These are phyloP conservation scores for Drosophila testacea DNA, from an alignment of 2,888 invertebrate species.

Conservation along the genomic window DNA sequence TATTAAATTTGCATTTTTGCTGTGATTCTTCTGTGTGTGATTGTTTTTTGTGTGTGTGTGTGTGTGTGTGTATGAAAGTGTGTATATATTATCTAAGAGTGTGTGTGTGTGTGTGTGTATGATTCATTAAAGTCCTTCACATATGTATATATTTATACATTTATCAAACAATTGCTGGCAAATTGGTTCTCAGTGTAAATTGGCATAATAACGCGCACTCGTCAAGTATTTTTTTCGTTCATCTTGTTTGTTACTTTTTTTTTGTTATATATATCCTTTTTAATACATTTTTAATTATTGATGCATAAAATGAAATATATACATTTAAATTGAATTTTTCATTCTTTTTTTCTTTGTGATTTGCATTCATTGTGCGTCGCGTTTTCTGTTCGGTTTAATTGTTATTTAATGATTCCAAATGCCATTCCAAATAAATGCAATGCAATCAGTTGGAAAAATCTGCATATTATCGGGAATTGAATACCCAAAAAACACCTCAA, in stretches of 20 bases:
- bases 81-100: conserved; percentile 9
- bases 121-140: conserved; percentile 23
- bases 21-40: not conserved
- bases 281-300: conserved; percentile 10
- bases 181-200: conserved; percentile 51
- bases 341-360: not conserved
- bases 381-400: conserved; percentile 11
- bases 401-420: conserved; percentile 19
- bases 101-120: conserved; percentile 20
- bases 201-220: conserved; percentile 50
- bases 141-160: conserved; percentile 17
- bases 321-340: conserved; percentile 6
- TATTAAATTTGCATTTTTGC: conserved; percentile 14
- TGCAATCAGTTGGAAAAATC: conserved; percentile 14
- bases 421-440: conserved; percentile 18
- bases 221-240: conserved; percentile 12
- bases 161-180: conserved; percentile 32
- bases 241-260: not conserved
- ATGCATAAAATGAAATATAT: conserved; percentile 4
- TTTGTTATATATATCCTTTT: not conserved
- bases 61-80: not conserved
- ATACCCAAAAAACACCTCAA: not conserved
- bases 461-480: conserved; percentile 7
- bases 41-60: not conserved
- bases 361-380: conserved; percentile 13